Conservation (phyloP, 2,888 invertebrate species). For the Ochlodes sylvanus region DNA sequence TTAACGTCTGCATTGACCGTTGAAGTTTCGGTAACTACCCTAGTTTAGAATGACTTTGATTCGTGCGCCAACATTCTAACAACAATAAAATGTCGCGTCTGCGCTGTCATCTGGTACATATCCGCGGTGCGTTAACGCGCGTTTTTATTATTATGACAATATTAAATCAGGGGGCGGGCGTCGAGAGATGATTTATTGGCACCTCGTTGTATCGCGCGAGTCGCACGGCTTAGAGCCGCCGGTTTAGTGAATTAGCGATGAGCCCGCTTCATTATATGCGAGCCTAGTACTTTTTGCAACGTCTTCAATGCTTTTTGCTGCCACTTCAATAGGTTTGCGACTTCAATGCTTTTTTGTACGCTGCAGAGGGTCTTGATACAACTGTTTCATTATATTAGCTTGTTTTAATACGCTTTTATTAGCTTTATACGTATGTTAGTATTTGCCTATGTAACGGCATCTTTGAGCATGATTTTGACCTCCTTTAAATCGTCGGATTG, state of each 20-base stretch:
- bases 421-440: too few relatives aligned
- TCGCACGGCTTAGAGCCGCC: constrained; percentile 37
- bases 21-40: too few relatives aligned
- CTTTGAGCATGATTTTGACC: too few relatives aligned
- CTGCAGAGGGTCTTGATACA: constrained; percentile 34
- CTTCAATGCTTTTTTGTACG: constrained; percentile 37
- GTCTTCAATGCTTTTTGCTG: constrained; percentile 28
- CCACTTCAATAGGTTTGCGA: constrained; percentile 32
- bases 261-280: constrained; percentile 37
- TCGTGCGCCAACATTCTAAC: not conserved
- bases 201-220: constrained; percentile 54
- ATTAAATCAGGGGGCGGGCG: constrained; percentile 75
- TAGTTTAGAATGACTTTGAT: too few relatives aligned
- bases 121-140: constrained; percentile 59
- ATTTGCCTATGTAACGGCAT: too few relatives aligned
- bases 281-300: constrained; percentile 36
- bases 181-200: constrained; percentile 72
- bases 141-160: constrained; percentile 79
- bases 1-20: too few relatives aligned
- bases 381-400: constrained; percentile 31
- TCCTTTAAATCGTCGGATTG: too few relatives aligned
- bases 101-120: constrained; percentile 45
- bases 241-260: constrained; percentile 38
- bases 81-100: constrained; percentile 42
- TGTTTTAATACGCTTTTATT: not conserved